Conservation (phyloP, 2,113 vertebrate genomes). For the Ictalurus punctatus region DNA sequence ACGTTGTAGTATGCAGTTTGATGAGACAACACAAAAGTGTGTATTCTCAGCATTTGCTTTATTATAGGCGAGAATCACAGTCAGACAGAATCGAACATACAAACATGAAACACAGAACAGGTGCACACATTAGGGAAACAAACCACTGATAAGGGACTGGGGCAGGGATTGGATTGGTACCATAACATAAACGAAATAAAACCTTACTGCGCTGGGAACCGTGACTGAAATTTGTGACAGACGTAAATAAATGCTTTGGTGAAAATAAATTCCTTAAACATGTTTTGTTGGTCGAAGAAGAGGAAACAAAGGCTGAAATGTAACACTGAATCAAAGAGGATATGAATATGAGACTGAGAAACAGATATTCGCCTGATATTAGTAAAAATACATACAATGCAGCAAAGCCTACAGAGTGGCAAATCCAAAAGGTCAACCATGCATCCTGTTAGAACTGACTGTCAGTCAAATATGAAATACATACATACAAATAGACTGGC, state of each 20-base stretch:
- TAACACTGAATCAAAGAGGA: not conserved
- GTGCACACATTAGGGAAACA: no score
- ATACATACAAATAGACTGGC: not conserved
- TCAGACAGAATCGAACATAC: no score
- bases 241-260: not conserved
- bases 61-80: no score
- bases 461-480: not conserved
- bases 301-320: not conserved
- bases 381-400: not conserved
- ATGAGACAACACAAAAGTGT: no score
- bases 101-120: no score
- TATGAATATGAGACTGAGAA: not conserved
- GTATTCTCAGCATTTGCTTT: no score
- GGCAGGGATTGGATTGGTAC: no score
- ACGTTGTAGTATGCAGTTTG: not conserved
- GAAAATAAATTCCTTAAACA: not conserved
- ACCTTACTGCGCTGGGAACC: not conserved
- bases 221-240: not conserved
- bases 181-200: not conserved
- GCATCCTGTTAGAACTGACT: not conserved
- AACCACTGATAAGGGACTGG: no score
- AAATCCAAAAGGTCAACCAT: not conserved
- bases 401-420: no score
- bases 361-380: not conserved
- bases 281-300: not conserved